Evolutionary conservation across 2,797 vertebrate genomes (phyloP), one percentile per base, ranked within the genome.

Genomic region (Muscicapa striata): DNA sequence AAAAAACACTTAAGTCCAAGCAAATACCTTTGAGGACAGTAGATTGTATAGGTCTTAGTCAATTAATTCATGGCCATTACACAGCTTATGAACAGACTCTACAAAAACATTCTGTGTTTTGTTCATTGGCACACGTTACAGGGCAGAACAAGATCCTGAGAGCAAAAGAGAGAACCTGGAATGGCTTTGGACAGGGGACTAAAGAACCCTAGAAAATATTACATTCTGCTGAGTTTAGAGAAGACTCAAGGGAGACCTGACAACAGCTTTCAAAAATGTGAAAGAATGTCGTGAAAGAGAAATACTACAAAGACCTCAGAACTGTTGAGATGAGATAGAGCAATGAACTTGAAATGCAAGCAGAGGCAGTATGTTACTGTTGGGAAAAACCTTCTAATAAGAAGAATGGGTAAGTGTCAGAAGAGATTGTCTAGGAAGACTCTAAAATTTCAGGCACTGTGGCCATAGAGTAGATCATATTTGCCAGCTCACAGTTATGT

Each of bases 1-100:
- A 93, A 97, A 96, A 95, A 68, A 4, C 43, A 57, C 21, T 58
- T 17, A 55, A 87, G 72, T 73, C 66, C 93, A 82, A 79, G 85
- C 40, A 94, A 95, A 88, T 30, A 68, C 1, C 64, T 82, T 45
- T 2, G 3, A 69, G 40, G 63, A 78, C 16, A 15, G 58, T 27
- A 64, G 38, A 13, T 46, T 64, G 29, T 16, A 8, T 40, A 10
- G 24, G 22, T 87, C 72, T 84, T 72, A 26, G 52, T 74, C 48
- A 90, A 83, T 29, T 61, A 7, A 77, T 11, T 73, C 43, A 32
- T 16, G 15, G 32, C 16, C 69, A 54, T 27, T 52, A 46, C 21
- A 62, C 11, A 90, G 29, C 63, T 20, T 23, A 24, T 49, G 26
- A 32, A 49, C 21, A 87, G 87, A 55, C 30, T 41, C 16, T 54